A percentile compares a stretch with the other conserved stretches of the same genome.
phyloP scores from a whole-genome alignment of 2,888 invertebrate species.

The Drosophila mayaguana region DNA sequence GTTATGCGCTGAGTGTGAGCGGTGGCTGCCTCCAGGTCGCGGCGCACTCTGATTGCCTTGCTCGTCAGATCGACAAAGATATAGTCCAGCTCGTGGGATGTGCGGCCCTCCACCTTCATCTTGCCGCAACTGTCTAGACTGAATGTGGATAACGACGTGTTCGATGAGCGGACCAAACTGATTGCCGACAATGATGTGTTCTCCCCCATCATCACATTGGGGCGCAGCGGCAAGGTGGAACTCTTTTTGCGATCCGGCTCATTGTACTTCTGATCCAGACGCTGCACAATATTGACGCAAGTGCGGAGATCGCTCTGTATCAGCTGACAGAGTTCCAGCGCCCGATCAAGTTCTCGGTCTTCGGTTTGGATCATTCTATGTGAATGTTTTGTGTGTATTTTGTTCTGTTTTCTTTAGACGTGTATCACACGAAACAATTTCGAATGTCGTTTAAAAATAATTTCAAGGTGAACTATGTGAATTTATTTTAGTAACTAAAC shows the following conservation, averaged over 20 bases:
- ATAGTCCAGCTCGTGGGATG: conserved; percentile 42
- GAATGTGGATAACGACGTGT: conserved; percentile 16
- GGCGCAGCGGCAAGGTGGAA: conserved; percentile 1
- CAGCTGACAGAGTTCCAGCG: conserved; percentile 47
- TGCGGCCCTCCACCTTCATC: conserved; percentile 41
- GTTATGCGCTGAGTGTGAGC: conserved; percentile 50
- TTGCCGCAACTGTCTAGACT: conserved; percentile 24
- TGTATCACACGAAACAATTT: conserved; percentile 45
- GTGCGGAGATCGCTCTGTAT: conserved; percentile 41
- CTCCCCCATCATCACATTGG: not conserved
- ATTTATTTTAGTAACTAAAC: conserved; percentile 5
- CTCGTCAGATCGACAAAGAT: conserved; percentile 52
- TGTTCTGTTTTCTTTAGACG: conserved; percentile 18
- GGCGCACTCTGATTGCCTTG: conserved; percentile 61
- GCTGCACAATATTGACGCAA: conserved; percentile 51
- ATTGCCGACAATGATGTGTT: not conserved
- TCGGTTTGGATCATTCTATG: conserved; percentile 46
- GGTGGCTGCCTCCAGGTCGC: conserved; percentile 49
- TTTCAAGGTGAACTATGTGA: conserved; percentile 42
- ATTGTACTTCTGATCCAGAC: conserved; percentile 55
- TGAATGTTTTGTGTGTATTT: conserved; percentile 37
- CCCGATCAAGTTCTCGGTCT: conserved; percentile 51
- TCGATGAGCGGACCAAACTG: conserved; percentile 3
- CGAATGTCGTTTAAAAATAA: conserved; percentile 30
- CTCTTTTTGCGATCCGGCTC: conserved; percentile 36